phyloP scores from a whole-genome alignment of 2,113 vertebrate species.

The Leptobrachium leishanense region DNA sequence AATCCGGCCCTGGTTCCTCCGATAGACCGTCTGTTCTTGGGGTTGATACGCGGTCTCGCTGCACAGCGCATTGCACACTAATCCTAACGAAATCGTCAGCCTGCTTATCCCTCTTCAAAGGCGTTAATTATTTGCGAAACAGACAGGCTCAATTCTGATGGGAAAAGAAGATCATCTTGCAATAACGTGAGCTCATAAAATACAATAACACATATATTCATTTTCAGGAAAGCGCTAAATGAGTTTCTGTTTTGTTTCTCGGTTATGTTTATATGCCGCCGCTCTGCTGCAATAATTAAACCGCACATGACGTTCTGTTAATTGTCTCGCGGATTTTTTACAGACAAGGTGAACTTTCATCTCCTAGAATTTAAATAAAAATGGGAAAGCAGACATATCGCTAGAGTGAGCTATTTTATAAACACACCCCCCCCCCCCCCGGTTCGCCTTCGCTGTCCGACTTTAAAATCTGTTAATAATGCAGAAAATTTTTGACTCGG shows the following conservation, averaged over 20 bases:
- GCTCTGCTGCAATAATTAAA: slow-evolving; percentile 7
- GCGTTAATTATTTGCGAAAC: slow-evolving; percentile 45
- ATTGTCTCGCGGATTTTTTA: slow-evolving; percentile 1
- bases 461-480: too few relatives aligned
- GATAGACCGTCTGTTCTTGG: too few relatives aligned
- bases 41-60: too few relatives aligned
- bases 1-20: too few relatives aligned
- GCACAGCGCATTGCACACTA: too few relatives aligned
- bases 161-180: slow-evolving; percentile 35
- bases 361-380: too few relatives aligned
- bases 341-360: background rate
- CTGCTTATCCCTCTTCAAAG: slow-evolving; percentile 18
- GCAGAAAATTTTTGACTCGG: too few relatives aligned
- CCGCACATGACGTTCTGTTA: background rate
- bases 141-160: slow-evolving; percentile 30
- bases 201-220: slow-evolving; percentile 32
- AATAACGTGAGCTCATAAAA: slow-evolving; percentile 40
- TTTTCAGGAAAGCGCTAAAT: slow-evolving; percentile 30
- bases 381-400: too few relatives aligned
- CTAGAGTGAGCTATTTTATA: too few relatives aligned
- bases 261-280: slow-evolving; percentile 14
- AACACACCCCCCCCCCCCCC: too few relatives aligned
- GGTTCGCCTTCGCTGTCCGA: too few relatives aligned
- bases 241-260: slow-evolving; percentile 16
- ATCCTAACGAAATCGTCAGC: slow-evolving; percentile 24